These are phyloP conservation scores for Mastomys natalensis DNA, from an alignment of 2,113 vertebrate genomes.

Conservation along the genomic window DNA sequence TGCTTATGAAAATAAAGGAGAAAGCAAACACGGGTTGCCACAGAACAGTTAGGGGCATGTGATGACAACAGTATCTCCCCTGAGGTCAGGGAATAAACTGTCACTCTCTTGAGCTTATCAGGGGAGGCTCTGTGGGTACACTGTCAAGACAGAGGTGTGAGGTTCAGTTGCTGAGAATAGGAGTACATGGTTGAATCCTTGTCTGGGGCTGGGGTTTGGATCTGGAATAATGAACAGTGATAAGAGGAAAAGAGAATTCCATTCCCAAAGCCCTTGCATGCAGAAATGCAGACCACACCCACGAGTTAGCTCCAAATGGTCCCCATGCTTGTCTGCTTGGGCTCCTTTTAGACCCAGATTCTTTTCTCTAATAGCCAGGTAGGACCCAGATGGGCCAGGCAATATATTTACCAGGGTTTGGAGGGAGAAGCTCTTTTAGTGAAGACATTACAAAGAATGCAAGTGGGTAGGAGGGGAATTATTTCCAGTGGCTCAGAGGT, in stretches of 20 bases:
- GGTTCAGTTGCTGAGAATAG: neutral
- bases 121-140: neutral
- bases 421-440: neutral
- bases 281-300: neutral
- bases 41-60: neutral
- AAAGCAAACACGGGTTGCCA: neutral
- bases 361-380: neutral
- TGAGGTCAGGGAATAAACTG: neutral
- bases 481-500: neutral
- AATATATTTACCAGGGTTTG: neutral
- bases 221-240: neutral
- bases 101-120: neutral
- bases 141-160: neutral
- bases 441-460: neutral
- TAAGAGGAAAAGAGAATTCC: neutral
- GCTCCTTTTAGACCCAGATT: neutral
- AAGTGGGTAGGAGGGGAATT: neutral
- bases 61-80: neutral
- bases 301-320: neutral
- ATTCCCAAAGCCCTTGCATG: neutral
- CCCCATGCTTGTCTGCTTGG: neutral
- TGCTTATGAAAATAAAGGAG: slow-evolving; percentile 11
- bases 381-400: neutral
- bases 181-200: neutral
- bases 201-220: neutral